These are phyloP conservation scores for Pocillopora meandrina DNA, from an alignment of 92 coral and sea anemone genomes.

Conservation along the genomic window DNA sequence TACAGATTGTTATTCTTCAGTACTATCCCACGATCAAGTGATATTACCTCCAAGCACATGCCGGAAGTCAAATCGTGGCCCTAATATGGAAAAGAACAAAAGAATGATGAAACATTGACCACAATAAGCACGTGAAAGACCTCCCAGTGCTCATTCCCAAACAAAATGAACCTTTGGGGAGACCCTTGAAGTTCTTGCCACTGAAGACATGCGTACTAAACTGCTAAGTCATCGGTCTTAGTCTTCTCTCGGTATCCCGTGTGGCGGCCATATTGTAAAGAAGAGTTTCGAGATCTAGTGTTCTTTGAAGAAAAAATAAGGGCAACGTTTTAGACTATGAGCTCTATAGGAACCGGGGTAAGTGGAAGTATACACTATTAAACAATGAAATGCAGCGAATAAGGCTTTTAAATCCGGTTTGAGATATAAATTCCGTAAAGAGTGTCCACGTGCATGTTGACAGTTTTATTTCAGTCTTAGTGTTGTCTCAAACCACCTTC, in stretches of 20 bases:
- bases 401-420: neutral
- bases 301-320: neutral
- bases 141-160: neutral
- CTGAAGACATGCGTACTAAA: neutral
- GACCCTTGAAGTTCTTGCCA: neutral
- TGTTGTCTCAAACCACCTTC: too few species aligned
- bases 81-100: conserved; percentile 26
- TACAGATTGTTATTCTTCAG: neutral
- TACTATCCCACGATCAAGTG: conserved; percentile 15
- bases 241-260: neutral
- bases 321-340: conserved; percentile 53
- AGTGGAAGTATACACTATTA: conserved; percentile 15
- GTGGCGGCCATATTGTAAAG: conserved; percentile 34
- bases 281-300: neutral
- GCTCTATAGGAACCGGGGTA: conserved; percentile 99
- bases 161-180: neutral
- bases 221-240: neutral
- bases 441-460: conserved; percentile 38
- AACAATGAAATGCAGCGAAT: neutral
- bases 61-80: conserved; percentile 7
- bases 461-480: neutral
- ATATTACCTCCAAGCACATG: conserved; percentile 8
- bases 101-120: neutral
- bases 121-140: conserved; percentile 5
- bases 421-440: neutral